Evolutionary conservation across 2,797 vertebrate genomes (phyloP).

Genomic region (Hozukius guyotensis): DNA sequence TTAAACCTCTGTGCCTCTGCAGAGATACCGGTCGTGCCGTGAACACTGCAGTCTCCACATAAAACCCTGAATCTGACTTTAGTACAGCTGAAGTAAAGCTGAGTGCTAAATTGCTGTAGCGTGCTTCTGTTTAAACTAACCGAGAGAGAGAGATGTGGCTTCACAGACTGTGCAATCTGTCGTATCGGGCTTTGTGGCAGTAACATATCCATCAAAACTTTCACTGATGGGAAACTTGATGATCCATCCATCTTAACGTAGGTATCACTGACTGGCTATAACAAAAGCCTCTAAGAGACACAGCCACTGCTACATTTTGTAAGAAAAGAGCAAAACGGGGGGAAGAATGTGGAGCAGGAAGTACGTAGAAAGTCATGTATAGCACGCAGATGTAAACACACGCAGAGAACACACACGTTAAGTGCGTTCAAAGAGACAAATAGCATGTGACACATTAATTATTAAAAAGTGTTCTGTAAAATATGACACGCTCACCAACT

Average conservation of each 20-base stretch:
- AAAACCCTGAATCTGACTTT: constrained; percentile 22
- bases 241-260: constrained; percentile 33
- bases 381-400: neutral
- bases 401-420: neutral
- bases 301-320: neutral
- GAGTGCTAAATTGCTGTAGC: constrained; percentile 24
- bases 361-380: neutral
- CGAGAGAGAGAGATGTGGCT: constrained; percentile 19
- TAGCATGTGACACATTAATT: constrained; percentile 38
- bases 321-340: neutral
- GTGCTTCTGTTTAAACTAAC: constrained; percentile 29
- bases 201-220: constrained; percentile 52
- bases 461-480: constrained; percentile 40
- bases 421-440: constrained; percentile 16
- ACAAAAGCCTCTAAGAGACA: constrained; percentile 5
- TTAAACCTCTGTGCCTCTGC: constrained; percentile 28
- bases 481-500: constrained; percentile 44
- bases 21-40: neutral
- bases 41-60: constrained; percentile 26
- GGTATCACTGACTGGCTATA: constrained; percentile 18
- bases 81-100: constrained; percentile 19
- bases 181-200: constrained; percentile 25
- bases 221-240: constrained; percentile 22
- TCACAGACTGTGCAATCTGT: constrained; percentile 27
- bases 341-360: neutral